Conservation (phyloP, 2,113 vertebrate species). For the Phocoena phocoena region DNA sequence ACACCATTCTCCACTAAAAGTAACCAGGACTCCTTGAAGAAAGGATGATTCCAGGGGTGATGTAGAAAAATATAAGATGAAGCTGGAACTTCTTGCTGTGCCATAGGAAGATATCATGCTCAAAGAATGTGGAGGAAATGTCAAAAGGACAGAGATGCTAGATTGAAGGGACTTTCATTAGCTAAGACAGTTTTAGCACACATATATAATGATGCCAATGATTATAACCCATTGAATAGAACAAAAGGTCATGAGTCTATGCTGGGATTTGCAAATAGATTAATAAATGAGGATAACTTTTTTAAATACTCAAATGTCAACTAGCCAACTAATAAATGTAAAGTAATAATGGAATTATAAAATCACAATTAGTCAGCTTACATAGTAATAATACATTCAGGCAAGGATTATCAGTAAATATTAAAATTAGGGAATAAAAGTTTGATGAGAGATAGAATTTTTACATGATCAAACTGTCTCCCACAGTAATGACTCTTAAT, state of each 20-base stretch:
- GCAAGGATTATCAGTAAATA: not conserved
- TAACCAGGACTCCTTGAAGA: not conserved
- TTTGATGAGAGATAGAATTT: not conserved
- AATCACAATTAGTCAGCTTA: not conserved
- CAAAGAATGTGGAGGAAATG: not conserved
- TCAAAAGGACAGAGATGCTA: not conserved
- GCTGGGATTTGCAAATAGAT: not conserved
- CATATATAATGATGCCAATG: not conserved
- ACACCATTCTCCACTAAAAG: not conserved
- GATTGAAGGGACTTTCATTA: not conserved
- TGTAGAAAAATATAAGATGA: not conserved
- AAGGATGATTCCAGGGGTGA: not conserved
- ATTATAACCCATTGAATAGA: not conserved
- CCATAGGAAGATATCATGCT: not conserved
- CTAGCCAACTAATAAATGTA: not conserved
- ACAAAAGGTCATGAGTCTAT: not conserved
- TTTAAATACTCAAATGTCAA: not conserved
- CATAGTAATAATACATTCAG: not conserved
- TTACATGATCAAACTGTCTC: not conserved
- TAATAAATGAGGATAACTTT: not conserved
- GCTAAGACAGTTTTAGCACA: not conserved
- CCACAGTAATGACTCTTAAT: not conserved
- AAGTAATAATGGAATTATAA: not conserved
- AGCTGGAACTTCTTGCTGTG: not conserved
- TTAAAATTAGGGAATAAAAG: not conserved